Evolutionary conservation across 2,888 invertebrate genomes (phyloP).

Genomic region (Hypselothyrea guttata): DNA sequence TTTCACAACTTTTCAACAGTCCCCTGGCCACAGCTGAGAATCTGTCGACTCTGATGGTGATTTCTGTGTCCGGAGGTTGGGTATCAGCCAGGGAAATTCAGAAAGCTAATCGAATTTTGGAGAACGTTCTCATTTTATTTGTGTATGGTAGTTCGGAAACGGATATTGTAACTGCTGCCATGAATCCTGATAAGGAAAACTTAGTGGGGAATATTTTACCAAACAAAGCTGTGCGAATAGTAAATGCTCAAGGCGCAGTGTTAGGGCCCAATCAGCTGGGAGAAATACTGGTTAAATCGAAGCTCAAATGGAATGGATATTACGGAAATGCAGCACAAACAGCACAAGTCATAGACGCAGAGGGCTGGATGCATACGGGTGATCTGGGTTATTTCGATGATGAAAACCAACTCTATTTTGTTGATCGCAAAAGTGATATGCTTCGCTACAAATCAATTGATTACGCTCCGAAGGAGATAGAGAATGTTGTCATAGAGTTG

Average conservation of each 20-base stretch:
- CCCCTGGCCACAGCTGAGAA: slow-evolving; percentile 31
- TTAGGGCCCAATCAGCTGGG: slow-evolving; percentile 62
- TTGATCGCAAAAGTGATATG: slow-evolving; percentile 74
- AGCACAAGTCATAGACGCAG: slow-evolving; percentile 37
- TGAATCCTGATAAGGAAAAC: slow-evolving; percentile 32
- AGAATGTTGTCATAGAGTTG: slow-evolving; percentile 54
- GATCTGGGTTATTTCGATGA: slow-evolving; percentile 78
- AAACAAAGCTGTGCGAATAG: slow-evolving; percentile 47
- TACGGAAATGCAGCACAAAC: slow-evolving; percentile 59
- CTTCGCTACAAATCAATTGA: slow-evolving; percentile 63
- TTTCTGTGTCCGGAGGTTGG: slow-evolving; percentile 37
- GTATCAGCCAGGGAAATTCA: slow-evolving; percentile 17
- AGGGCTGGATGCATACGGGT: slow-evolving; percentile 76
- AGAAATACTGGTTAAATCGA: slow-evolving; percentile 56
- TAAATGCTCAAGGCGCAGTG: slow-evolving; percentile 50
- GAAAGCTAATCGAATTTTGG: slow-evolving; percentile 7
- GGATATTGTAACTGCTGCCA: slow-evolving; percentile 17
- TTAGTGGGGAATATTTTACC: slow-evolving; percentile 50
- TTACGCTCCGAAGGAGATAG: slow-evolving; percentile 68
- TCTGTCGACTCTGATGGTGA: slow-evolving; percentile 23
- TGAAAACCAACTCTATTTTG: slow-evolving; percentile 57
- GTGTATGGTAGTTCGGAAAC: slow-evolving; percentile 57
- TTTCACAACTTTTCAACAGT: slow-evolving; percentile 42
- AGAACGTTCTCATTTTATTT: slow-evolving; percentile 19
- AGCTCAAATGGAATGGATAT: slow-evolving; percentile 68